Conservation (phyloP, 30 jellyfish, hydroid and myxozoan species). For the Sanderia malayensis region DNA sequence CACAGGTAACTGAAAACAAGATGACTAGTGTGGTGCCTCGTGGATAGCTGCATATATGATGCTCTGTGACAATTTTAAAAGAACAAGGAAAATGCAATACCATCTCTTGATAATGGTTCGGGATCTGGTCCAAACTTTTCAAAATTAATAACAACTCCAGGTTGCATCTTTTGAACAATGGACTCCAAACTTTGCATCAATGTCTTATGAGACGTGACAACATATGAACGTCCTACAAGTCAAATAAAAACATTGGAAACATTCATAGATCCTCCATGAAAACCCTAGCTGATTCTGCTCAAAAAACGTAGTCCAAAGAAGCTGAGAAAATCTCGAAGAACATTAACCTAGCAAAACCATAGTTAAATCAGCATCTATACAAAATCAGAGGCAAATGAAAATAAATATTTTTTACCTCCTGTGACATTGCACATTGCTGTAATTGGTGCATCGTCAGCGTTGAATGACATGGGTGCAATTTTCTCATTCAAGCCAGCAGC, state of each 20-base stretch:
- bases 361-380: too few species aligned
- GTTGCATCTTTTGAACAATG: slow-evolving; percentile 90
- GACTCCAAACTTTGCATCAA: slow-evolving; percentile 96
- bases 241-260: too few species aligned
- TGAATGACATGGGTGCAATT: slow-evolving; percentile 21
- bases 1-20: too few species aligned
- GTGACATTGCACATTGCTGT: slow-evolving; percentile 94
- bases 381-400: too few species aligned
- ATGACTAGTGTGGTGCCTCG: too few species aligned
- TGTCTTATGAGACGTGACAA: slow-evolving; percentile 68
- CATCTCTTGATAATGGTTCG: slow-evolving; percentile 78
- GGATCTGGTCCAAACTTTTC: slow-evolving; percentile 97
- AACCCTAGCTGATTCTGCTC: too few species aligned
- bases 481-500: slow-evolving; percentile 72
- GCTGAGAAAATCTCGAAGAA: too few species aligned
- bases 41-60: too few species aligned
- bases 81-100: slow-evolving; percentile 19
- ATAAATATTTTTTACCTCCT: slow-evolving; percentile 98
- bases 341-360: too few species aligned
- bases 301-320: too few species aligned
- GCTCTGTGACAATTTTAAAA: too few species aligned
- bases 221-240: slow-evolving; percentile 80
- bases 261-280: too few species aligned
- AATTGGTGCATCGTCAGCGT: slow-evolving; percentile 84
- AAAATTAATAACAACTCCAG: slow-evolving; percentile 93